Evolutionary conservation across 2,797 vertebrate genomes (phyloP).

Genomic region (Moxostoma hubbsi): DNA sequence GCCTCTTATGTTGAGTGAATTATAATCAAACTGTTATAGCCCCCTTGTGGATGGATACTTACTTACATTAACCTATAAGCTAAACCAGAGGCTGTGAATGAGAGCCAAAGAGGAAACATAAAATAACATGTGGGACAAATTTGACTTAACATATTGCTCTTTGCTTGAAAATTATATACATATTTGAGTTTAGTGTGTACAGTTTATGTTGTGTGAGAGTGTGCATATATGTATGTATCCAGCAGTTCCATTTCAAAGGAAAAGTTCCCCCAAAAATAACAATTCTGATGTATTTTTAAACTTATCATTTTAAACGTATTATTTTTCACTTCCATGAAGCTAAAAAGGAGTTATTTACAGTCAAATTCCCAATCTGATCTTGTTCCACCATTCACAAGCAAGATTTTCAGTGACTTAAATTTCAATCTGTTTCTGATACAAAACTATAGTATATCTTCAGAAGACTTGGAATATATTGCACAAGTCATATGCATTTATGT

Average conservation of each 20-base stretch:
- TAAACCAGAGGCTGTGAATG: neutral
- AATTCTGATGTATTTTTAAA: neutral
- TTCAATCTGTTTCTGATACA: too few species aligned
- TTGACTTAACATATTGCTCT: neutral
- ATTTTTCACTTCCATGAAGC: neutral
- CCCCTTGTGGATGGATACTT: slow-evolving; percentile 68
- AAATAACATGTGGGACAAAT: neutral
- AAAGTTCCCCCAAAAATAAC: too few species aligned
- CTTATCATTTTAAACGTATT: too few species aligned
- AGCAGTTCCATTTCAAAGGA: too few species aligned
- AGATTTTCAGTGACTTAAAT: too few species aligned
- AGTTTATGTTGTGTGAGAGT: neutral
- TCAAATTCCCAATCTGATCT: too few species aligned
- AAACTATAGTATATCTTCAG: too few species aligned
- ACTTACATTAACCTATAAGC: neutral
- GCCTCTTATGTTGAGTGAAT: slow-evolving; percentile 70
- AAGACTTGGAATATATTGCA: neutral
- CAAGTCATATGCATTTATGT: neutral
- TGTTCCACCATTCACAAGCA: too few species aligned
- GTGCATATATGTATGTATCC: neutral
- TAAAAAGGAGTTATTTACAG: too few species aligned
- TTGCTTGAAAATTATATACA: neutral
- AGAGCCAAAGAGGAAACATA: neutral
- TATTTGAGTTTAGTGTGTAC: neutral
- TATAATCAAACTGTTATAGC: slow-evolving; percentile 76